Evolutionary conservation across 2,888 invertebrate species (phyloP).

Genomic region (Amphipoea oculea): DNA sequence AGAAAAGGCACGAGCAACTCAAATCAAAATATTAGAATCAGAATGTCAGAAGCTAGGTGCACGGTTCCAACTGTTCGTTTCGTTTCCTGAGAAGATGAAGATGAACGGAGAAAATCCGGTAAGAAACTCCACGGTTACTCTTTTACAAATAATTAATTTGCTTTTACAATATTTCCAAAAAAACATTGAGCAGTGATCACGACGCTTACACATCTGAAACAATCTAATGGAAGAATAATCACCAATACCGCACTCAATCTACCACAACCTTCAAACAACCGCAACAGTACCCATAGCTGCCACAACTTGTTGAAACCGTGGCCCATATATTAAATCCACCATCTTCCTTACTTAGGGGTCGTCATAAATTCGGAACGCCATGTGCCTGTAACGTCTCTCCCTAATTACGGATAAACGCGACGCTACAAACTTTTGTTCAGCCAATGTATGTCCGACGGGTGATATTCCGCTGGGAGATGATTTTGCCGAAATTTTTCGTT

Average conservation of each 20-base stretch:
- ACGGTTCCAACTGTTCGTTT: background rate
- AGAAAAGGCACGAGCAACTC: background rate
- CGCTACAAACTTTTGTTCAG: conserved; percentile 63
- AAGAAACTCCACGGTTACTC: background rate
- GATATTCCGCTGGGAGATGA: conserved; percentile 38
- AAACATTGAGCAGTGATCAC: background rate
- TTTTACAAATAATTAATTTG: background rate
- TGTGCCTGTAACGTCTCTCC: conserved; percentile 64
- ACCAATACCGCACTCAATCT: conserved; percentile 26
- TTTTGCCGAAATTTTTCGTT: conserved; percentile 24
- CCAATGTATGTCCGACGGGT: conserved; percentile 42
- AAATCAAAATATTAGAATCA: background rate
- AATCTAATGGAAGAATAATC: conserved; percentile 13
- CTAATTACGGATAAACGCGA: conserved; percentile 63
- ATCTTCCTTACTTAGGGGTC: conserved; percentile 59
- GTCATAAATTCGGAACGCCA: conserved; percentile 66
- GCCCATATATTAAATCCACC: conserved; percentile 63
- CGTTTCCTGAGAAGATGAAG: background rate
- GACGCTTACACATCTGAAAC: background rate
- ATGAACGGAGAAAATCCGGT: background rate
- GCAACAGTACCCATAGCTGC: conserved; percentile 7
- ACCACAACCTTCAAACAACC: conserved; percentile 24
- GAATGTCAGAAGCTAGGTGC: background rate
- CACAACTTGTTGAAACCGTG: conserved; percentile 50
- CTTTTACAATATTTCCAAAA: background rate